These are phyloP conservation scores for Octomys mimax DNA, from an alignment of 2,797 vertebrate species.

Conservation along the genomic window DNA sequence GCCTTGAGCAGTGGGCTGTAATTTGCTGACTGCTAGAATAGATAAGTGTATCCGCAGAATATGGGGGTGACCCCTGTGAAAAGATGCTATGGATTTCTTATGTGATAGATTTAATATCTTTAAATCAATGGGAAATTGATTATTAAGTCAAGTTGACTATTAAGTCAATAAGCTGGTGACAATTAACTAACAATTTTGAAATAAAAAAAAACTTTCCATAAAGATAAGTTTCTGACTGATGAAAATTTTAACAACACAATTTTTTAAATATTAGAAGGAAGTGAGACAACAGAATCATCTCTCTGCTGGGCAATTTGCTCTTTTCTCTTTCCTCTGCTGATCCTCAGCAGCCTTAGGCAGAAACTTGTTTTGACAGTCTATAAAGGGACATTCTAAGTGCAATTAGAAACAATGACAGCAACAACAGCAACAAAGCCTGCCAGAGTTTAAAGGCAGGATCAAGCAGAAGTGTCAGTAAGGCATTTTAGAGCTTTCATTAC, in stretches of 20 bases:
- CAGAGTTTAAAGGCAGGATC: background rate
- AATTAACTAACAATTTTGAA: background rate
- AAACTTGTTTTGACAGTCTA: background rate
- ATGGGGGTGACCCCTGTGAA: background rate
- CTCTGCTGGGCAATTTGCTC: background rate
- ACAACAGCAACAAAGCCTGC: background rate
- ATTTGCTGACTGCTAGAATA: background rate
- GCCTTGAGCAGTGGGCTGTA: background rate
- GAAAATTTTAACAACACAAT: background rate
- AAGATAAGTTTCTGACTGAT: slow-evolving; percentile 8
- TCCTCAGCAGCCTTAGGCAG: background rate
- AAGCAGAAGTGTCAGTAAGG: background rate
- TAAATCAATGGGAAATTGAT: background rate
- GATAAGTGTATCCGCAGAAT: background rate
- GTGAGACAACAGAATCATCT: background rate
- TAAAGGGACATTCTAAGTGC: background rate
- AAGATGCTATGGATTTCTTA: background rate
- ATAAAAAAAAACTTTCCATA: background rate
- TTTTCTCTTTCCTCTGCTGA: background rate
- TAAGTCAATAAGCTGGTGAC: background rate
- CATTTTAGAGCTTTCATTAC: background rate
- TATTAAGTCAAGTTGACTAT: too few relatives aligned
- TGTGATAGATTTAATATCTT: background rate
- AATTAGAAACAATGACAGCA: background rate
- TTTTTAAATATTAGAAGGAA: slow-evolving; percentile 10